Base-by-base conservation (phyloP, 2,888 invertebrate species). In the Idaea aversata region DNA sequence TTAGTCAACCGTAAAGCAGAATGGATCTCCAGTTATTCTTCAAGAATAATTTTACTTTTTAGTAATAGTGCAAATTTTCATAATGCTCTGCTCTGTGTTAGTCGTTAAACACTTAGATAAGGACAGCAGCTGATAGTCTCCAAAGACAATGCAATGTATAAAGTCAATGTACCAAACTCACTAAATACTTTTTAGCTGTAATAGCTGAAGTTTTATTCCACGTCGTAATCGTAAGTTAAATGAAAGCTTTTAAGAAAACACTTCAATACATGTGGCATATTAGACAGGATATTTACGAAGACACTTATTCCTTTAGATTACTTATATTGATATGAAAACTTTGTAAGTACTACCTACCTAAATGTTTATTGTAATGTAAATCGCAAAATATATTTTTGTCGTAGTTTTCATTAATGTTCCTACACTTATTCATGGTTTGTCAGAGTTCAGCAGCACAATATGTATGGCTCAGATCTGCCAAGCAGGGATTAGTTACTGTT, bases 11-110 rank as follows among this genome's bases (percentile, higher is more conserved):
- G 75, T 77, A 84, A 87, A 82, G 86, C 90, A 87, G 85, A 83
- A 87, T 80, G 84, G 91, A 91, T 91, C 90, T 90, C 91, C 87
- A 88, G 86, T 86, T 88, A 85, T 85, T 85, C 80, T 80, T 76
- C 73, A 78, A 77, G 80, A 83, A 85, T 82, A 85, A 82, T 82
- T 85, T 86, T 88, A 86, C 81, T 81, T 70, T 70, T 66, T 68
- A 75, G 68, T 85, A 84, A 82, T 85, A 89, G 87, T 85, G 84
- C 85, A 86, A 87, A 85, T 85, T 86, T 85, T 81, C 73, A 82
- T 81, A 83, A 85, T 80, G 83, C 82, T 83, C 78, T 80, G 78
- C 81, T 85, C 78, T 80, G 80, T 85, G 84, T 85, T 80, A 82
- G 77, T 76, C 69, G 73, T 67, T 75, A 76, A 75, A 72, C 70